Evolutionary conservation across 2,888 invertebrate genomes (phyloP).

Genomic region (Eilema griseolum): DNA sequence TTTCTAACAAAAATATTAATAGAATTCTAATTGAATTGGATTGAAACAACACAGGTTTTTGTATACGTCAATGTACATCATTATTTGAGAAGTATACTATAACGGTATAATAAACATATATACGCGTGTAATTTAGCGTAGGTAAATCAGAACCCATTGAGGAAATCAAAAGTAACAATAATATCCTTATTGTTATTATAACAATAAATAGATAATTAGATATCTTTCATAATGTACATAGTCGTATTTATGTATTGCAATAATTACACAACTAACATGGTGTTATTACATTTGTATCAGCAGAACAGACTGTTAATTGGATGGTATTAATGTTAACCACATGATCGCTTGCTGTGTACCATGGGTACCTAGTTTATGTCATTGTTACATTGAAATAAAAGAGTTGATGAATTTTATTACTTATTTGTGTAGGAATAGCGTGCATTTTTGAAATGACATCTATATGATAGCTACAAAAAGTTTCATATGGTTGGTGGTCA

Average conservation of each 20-base stretch:
- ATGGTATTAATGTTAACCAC: conserved; percentile 51
- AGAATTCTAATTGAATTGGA: background rate
- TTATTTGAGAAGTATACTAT: too few species aligned
- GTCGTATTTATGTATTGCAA: background rate
- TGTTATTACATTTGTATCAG: conserved; percentile 67
- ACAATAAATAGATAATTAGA: background rate
- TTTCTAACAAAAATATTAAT: too few species aligned
- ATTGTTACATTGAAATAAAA: background rate
- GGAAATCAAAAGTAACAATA: background rate
- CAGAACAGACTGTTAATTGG: conserved; percentile 59
- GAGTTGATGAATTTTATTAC: too few species aligned
- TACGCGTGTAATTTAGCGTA: background rate
- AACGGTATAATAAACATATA: too few species aligned
- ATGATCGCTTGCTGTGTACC: background rate
- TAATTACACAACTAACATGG: conserved; percentile 39
- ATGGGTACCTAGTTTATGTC: background rate
- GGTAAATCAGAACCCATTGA: background rate
- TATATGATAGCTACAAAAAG: too few species aligned
- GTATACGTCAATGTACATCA: too few species aligned
- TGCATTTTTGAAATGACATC: too few species aligned
- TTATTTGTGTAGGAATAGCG: too few species aligned
- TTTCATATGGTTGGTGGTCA: too few species aligned
- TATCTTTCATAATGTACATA: too few species aligned
- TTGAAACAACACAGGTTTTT: background rate
- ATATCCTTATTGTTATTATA: background rate